Conservation (phyloP, 2,113 vertebrate genomes). For the Menura novaehollandiae region DNA sequence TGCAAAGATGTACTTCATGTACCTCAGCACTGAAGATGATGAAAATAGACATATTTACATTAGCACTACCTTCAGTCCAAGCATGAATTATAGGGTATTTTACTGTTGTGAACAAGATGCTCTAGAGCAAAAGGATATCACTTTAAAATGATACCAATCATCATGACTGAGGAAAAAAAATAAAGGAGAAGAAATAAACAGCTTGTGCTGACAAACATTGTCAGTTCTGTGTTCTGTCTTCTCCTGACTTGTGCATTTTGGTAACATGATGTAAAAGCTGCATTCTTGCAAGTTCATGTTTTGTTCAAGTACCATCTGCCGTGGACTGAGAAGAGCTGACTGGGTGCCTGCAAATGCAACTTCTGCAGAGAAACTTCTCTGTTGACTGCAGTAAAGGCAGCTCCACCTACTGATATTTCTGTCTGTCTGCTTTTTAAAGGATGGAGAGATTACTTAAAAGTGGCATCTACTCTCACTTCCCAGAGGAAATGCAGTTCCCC, state of each 20-base stretch:
- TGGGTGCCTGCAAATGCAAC: constrained; percentile 34
- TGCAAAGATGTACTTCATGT: not conserved
- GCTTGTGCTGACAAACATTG: constrained; percentile 41
- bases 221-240: constrained; percentile 6
- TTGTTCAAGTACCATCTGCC: constrained; percentile 55
- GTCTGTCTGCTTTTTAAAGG: constrained; percentile 26
- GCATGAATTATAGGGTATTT: not conserved
- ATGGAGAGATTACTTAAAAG: constrained; percentile 24
- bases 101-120: not conserved
- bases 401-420: constrained; percentile 69
- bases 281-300: constrained; percentile 55
- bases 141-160: not conserved
- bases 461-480: constrained; percentile 38
- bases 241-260: constrained; percentile 31
- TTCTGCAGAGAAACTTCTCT: constrained; percentile 34
- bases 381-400: constrained; percentile 39
- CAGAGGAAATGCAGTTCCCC: constrained; percentile 26
- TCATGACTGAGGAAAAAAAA: not conserved
- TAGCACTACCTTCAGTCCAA: not conserved
- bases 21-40: not conserved
- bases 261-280: not conserved
- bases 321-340: not conserved
- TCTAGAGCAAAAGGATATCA: not conserved
- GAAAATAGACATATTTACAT: constrained; percentile 37
- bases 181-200: not conserved